These are phyloP conservation scores for Chrysodeixis includens DNA, from an alignment of 2,888 invertebrate genomes.

Conservation along the genomic window DNA sequence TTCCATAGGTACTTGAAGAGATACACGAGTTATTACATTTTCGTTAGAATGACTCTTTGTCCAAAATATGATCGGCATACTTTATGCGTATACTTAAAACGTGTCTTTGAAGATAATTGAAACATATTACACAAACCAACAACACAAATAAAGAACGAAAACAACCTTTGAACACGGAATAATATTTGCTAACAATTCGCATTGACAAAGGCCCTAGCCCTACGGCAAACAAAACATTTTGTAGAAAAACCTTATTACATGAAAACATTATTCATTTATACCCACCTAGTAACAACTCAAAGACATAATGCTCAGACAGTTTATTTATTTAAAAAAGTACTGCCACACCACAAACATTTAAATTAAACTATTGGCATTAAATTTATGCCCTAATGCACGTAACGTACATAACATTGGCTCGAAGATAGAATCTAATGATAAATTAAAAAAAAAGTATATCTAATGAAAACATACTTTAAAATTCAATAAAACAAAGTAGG, in stretches of 20 bases:
- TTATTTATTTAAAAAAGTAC: constrained; percentile 17
- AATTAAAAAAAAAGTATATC: no score
- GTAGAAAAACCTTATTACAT: constrained; percentile 4
- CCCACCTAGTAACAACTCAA: neutral
- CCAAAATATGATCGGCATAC: neutral
- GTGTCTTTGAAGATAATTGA: neutral
- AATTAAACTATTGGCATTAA: no score
- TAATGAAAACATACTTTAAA: no score
- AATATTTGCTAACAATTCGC: constrained; percentile 3
- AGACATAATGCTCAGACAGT: neutral
- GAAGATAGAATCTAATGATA: no score
- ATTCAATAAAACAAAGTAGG: no score
- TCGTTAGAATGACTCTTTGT: no score
- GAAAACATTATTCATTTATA: neutral
- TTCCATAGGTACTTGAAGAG: no score
- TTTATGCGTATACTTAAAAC: neutral
- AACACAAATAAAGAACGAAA: neutral
- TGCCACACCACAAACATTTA: no score
- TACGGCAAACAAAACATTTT: constrained; percentile 3
- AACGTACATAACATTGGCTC: no score
- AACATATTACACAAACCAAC: neutral
- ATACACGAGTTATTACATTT: no score
- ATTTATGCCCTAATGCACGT: no score
- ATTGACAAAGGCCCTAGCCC: neutral
- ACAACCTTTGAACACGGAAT: neutral